Percentiles rank a stretch among this genome's conserved stretches.
Evolutionary conservation across 2,797 vertebrate genomes (phyloP).

Genomic region (Arnoldichthys spilopterus): DNA sequence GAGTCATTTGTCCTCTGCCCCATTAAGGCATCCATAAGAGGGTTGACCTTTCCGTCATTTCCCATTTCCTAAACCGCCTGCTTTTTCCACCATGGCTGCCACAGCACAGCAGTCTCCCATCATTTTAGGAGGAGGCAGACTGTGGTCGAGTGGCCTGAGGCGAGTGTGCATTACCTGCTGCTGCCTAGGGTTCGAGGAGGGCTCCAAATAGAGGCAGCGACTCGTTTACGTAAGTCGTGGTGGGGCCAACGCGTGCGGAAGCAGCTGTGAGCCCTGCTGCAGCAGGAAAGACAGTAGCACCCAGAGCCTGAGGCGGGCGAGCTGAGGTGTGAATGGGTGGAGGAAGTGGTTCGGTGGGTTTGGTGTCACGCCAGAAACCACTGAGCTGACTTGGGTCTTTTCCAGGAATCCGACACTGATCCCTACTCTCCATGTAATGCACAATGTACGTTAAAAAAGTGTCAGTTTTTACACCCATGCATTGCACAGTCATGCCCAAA

Average conservation of each 20-base stretch:
- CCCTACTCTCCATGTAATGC: too few species aligned
- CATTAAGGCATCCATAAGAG: constrained; percentile 1
- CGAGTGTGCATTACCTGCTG: background rate
- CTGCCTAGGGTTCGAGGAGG: background rate
- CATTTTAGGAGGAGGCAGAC: background rate
- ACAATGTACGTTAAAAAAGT: too few species aligned
- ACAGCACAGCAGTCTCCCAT: background rate
- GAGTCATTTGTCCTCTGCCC: background rate
- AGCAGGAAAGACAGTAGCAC: background rate
- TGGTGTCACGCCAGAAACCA: background rate
- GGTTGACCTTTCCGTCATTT: background rate
- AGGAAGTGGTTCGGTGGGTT: background rate
- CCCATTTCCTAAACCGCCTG: background rate
- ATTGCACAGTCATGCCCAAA: too few species aligned
- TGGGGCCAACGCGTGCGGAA: background rate
- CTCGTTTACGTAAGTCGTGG: background rate
- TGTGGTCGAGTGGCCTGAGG: background rate
- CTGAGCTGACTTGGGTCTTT: background rate
- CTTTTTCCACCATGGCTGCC: background rate
- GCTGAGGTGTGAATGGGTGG: background rate
- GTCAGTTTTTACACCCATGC: too few species aligned
- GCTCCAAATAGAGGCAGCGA: background rate
- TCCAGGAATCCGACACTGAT: background rate
- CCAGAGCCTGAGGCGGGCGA: background rate
- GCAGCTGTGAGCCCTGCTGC: background rate